Base-by-base conservation (phyloP, 2,797 vertebrate species). In the Ceryle rudis region DNA sequence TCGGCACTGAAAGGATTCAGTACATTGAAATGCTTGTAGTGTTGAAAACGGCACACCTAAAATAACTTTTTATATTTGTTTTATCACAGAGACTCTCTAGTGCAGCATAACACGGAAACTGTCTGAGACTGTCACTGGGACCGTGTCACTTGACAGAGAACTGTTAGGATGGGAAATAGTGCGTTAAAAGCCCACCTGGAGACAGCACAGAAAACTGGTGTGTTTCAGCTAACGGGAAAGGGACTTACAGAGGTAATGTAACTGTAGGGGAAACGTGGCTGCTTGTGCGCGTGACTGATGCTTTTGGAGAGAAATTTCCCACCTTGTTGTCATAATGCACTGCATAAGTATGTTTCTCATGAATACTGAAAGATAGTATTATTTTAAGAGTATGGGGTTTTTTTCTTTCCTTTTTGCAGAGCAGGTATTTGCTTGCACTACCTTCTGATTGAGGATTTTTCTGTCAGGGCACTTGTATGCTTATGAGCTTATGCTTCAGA, bases 131-230 rank as follows among this genome's bases (percentile, higher is more conserved):
- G 4, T 58, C 71, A 2, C 71, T 61, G 1, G 2, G n/a, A 55
- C 46, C 28, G 28, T 2, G 2, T 37, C 13, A 3, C 47, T 41
- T 93, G 89, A 88, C 31, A 31, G 44, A 83, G 90, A 72, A n/a
- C 77, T 26, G 58, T 55, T 81, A 94, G 89, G 93, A 99, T 99
- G 99, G 99, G 99, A 95, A 99, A 99, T 95, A 99, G 98, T 28
- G 99, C 99, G 1, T 97, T 99, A 23, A 99, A 99, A 98, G 99
- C 99, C 74, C 99, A 99, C 91, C 97, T 99, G 98, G 99, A 99
- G 92, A 99, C 99, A 3, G 99, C 99, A 71, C 99, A 99, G 98
- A 99, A 99, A 94, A 99, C 99, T 0, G 99, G 99, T 6, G 99
- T 99, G 85, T 99, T 99, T 96, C 99, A 99, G 98, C 98, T 99